Conservation (phyloP, 2,888 invertebrate species). For the Abrostola triplasia region DNA sequence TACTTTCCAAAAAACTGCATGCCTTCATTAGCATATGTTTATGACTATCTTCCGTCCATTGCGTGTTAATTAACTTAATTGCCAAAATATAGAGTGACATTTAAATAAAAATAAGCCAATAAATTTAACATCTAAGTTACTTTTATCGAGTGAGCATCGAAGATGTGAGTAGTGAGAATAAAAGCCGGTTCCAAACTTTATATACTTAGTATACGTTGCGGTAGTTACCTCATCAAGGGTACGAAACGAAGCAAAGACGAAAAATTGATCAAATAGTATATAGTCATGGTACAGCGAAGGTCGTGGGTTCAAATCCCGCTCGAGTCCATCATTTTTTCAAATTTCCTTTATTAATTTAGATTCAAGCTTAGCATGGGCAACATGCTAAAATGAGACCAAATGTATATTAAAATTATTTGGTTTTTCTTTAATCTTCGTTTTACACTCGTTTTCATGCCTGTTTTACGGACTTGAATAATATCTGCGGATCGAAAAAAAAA, state of each 20-base stretch:
- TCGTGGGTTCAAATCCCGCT: no score
- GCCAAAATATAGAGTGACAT: background rate
- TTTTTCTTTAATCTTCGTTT: no score
- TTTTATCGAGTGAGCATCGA: background rate
- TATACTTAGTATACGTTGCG: background rate
- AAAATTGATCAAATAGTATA: background rate
- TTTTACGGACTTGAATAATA: no score
- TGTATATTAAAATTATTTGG: no score
- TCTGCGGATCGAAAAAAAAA: no score
- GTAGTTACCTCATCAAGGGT: background rate
- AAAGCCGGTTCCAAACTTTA: background rate
- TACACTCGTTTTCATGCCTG: no score
- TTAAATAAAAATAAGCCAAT: background rate
- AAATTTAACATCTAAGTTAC: background rate
- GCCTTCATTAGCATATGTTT: background rate
- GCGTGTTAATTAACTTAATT: background rate
- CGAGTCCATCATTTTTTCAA: no score
- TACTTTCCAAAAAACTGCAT: background rate
- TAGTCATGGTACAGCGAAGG: no score
- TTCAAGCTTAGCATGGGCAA: no score
- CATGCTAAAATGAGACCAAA: no score
- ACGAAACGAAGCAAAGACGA: no score
- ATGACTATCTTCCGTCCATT: background rate
- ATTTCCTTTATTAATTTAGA: no score
- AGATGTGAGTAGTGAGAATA: background rate